Conservation (phyloP, 2,888 invertebrate species). For the Poecilobothrus nobilitatus region DNA sequence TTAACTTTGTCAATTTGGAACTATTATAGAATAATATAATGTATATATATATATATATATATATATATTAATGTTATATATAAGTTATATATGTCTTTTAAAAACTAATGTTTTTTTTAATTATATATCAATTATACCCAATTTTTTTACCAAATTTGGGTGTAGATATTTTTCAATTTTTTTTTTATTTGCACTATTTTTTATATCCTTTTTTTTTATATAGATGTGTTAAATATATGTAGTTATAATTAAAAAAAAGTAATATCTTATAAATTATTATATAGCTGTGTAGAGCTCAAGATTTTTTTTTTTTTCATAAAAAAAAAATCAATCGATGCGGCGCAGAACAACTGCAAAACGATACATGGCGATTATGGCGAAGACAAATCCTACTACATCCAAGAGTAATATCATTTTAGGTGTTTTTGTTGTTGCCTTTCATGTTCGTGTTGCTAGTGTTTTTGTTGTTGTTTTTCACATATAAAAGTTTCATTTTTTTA, state of each 20-base stretch:
- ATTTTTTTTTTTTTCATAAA: conserved; percentile 17
- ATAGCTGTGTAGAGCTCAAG: conserved; percentile 7
- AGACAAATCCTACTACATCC: conserved; percentile 11
- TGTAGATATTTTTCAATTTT: conserved; percentile 10
- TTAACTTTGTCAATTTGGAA: not conserved
- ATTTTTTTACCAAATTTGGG: conserved; percentile 10
- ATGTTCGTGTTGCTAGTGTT: conserved; percentile 14
- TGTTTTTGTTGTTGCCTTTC: conserved; percentile 12
- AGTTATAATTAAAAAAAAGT: conserved; percentile 10
- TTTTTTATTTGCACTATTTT: conserved; percentile 12
- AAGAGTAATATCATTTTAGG: not conserved
- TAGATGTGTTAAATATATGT: conserved; percentile 5
- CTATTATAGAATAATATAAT: not conserved
- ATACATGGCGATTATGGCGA: conserved; percentile 4
- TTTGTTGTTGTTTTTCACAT: conserved; percentile 7
- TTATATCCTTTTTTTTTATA: conserved; percentile 11
- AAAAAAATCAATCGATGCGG: conserved; percentile 28
- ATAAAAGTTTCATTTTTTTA: conserved; percentile 11
- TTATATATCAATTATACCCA: conserved; percentile 8
- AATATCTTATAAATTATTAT: conserved; percentile 11
- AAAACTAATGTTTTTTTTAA: conserved; percentile 4
- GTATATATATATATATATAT: not conserved
- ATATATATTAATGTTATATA: too few species aligned
- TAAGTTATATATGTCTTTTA: not conserved
- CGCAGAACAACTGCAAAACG: conserved; percentile 27